Conservation (phyloP, 2,888 invertebrate species). For the Anthrax anthrax region DNA sequence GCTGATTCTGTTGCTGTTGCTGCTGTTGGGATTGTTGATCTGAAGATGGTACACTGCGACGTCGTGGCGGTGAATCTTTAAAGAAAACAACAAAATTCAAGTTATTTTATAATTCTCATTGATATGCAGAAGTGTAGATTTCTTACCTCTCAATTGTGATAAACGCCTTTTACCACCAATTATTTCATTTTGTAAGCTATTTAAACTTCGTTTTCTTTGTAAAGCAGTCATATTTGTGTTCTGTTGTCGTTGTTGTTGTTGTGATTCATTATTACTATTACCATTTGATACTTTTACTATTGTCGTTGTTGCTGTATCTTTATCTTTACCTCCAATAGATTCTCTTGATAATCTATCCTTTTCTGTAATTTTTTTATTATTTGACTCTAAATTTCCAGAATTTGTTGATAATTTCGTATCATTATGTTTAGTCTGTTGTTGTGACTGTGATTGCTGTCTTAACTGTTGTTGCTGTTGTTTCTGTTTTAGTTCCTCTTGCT, state of each 20-base stretch:
- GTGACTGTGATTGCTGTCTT: no score
- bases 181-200: neutral
- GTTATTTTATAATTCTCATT: no score
- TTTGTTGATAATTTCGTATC: no score
- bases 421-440: no score
- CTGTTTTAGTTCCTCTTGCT: constrained; percentile 11
- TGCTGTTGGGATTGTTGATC: constrained; percentile 6
- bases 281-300: constrained; percentile 9
- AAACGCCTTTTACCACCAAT: constrained; percentile 9
- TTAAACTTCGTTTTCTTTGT: neutral
- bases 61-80: constrained; percentile 12
- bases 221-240: neutral
- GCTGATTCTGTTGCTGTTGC: constrained; percentile 16
- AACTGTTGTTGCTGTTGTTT: neutral
- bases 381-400: neutral
- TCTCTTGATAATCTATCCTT: neutral
- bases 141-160: constrained; percentile 8
- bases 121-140: neutral
- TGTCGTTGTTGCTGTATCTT: constrained; percentile 1
- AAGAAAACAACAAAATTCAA: neutral
- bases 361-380: neutral
- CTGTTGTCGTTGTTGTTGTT: constrained; percentile 23
- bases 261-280: constrained; percentile 9
- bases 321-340: neutral
- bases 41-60: constrained; percentile 12